phyloP scores from a whole-genome alignment of 2,797 vertebrate genomes.

The Columba guinea region DNA sequence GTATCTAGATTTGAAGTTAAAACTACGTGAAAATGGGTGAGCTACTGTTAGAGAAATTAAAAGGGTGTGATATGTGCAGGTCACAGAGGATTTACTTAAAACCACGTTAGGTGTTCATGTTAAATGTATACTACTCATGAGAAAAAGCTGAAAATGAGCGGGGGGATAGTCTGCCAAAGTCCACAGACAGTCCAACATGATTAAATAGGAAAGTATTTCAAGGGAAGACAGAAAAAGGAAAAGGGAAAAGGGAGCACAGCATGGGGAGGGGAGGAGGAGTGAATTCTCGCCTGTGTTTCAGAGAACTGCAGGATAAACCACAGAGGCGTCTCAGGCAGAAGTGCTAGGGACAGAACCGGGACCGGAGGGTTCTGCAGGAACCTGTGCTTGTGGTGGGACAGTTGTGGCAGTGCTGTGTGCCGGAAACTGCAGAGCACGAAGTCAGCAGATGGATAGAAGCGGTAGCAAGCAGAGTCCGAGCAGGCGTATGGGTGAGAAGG shows the following conservation, averaged over 20 bases:
- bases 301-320: not conserved
- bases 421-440: not conserved
- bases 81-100: not conserved
- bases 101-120: not conserved
- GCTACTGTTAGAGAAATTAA: not conserved
- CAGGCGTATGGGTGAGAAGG: not conserved
- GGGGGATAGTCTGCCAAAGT: not conserved
- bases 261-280: not conserved
- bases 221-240: not conserved
- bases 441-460: not conserved
- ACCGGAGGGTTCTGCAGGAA: not conserved
- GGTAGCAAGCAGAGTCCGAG: not conserved
- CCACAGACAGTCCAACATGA: not conserved
- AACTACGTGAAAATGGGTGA: not conserved
- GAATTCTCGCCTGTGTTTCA: accelerated
- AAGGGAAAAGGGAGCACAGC: not conserved
- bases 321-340: not conserved
- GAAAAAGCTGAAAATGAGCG: not conserved
- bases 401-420: not conserved
- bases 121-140: not conserved
- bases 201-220: not conserved
- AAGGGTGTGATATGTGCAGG: not conserved
- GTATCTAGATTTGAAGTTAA: not conserved
- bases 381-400: not conserved
- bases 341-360: not conserved